A percentile compares a stretch with the other conserved stretches of the same genome.
These are phyloP conservation scores for Charadrius vociferus DNA, from an alignment of 2,113 vertebrate genomes.

Conservation along the genomic window DNA sequence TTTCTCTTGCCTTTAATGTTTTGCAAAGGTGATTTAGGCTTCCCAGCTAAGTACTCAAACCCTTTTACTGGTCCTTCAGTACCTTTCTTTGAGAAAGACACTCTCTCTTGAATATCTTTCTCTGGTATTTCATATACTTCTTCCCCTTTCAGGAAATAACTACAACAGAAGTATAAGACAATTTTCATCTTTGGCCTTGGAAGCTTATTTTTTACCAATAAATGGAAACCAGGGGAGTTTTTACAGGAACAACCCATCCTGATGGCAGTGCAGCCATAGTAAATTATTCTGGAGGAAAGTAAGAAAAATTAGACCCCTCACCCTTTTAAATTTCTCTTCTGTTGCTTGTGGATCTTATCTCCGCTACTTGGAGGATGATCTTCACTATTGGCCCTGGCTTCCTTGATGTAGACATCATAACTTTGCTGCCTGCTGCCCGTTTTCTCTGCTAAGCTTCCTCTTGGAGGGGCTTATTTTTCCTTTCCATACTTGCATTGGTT, in stretches of 20 bases:
- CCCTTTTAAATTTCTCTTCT: not conserved
- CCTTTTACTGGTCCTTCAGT: not conserved
- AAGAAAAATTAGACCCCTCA: not conserved
- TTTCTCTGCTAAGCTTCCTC: not conserved
- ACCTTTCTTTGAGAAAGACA: not conserved
- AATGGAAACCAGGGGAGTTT: not conserved
- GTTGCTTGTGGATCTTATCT: not conserved
- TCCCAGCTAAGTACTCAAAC: not conserved
- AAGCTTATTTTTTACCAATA: not conserved
- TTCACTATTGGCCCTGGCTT: not conserved
- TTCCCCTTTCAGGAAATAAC: not conserved
- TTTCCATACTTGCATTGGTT: not conserved
- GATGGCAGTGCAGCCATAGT: not conserved
- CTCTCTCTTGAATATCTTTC: not conserved
- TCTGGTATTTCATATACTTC: not conserved
- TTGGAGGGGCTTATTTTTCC: not conserved
- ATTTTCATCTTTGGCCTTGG: not conserved
- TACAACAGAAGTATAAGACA: not conserved
- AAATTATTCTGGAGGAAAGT: not conserved
- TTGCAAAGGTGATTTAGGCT: not conserved
- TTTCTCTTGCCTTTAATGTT: not conserved
- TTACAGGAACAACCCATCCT: not conserved
- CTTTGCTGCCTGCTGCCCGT: not conserved
- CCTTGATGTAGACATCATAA: not conserved
- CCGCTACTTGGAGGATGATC: not conserved